phyloP scores from a whole-genome alignment of 1,140 invertebrate species.

The Dendroctonus ponderosae region DNA sequence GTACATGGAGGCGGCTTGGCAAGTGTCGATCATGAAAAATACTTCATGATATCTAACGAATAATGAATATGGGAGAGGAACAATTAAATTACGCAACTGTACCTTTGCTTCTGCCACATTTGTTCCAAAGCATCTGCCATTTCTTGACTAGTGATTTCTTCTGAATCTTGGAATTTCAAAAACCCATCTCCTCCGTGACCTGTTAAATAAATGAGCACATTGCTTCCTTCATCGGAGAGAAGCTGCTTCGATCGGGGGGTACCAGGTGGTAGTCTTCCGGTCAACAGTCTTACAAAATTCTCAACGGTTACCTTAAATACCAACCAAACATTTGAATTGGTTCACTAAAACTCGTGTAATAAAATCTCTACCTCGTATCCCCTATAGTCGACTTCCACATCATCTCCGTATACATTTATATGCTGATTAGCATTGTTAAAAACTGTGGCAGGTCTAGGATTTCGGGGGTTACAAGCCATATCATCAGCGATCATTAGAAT shows the following conservation, averaged over 20 bases:
- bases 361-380: conserved; percentile 81
- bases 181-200: conserved; percentile 99
- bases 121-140: conserved; percentile 98
- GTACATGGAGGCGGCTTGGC: conserved; percentile 98
- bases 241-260: conserved; percentile 94
- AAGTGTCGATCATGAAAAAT: conserved; percentile 98
- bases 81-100: no score
- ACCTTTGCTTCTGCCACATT: conserved; percentile 98
- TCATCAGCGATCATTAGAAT: conserved; percentile 99
- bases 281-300: conserved; percentile 95
- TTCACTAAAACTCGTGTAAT: conserved; percentile 1
- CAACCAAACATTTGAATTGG: background rate
- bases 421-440: conserved; percentile 98
- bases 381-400: conserved; percentile 99
- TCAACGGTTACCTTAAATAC: conserved; percentile 82
- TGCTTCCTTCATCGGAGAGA: conserved; percentile 94
- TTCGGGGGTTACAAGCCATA: conserved; percentile 98
- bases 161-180: conserved; percentile 98
- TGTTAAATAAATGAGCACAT: conserved; percentile 94
- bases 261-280: conserved; percentile 83
- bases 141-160: conserved; percentile 99
- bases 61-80: background rate
- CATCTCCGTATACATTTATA: conserved; percentile 98
- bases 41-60: conserved; percentile 91
- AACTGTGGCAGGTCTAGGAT: conserved; percentile 96